A percentile compares a stretch with the other conserved stretches of the same genome.
phyloP scores from a whole-genome alignment of 2,113 vertebrate genomes.

The Planiliza haematocheilus region DNA sequence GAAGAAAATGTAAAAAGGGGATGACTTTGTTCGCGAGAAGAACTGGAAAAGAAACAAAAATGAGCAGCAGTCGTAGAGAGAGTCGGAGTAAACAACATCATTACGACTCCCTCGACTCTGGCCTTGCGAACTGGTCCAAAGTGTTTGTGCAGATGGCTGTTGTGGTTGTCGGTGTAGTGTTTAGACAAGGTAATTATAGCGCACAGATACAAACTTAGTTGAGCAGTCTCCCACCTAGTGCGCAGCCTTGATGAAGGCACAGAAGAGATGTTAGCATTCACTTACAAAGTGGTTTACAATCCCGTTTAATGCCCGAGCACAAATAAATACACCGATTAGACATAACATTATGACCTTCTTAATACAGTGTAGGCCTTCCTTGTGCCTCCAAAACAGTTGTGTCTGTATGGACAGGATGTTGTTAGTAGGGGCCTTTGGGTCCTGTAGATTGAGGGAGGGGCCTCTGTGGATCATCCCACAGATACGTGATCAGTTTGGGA shows the following conservation, averaged over 20 bases:
- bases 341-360: too few species aligned
- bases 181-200: conserved; percentile 72
- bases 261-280: conserved; percentile 20
- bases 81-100: conserved; percentile 69
- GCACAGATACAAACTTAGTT: conserved; percentile 45
- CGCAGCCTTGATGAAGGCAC: conserved; percentile 33
- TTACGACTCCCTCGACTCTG: conserved; percentile 55
- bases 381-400: too few species aligned
- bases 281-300: conserved; percentile 35
- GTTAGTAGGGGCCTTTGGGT: too few species aligned
- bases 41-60: conserved; percentile 30
- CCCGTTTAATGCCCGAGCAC: conserved; percentile 35
- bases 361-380: too few species aligned
- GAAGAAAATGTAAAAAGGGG: conserved; percentile 47
- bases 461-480: too few species aligned
- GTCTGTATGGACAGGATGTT: too few species aligned
- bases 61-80: conserved; percentile 46
- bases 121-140: conserved; percentile 65
- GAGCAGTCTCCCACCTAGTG: conserved; percentile 50
- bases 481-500: too few species aligned
- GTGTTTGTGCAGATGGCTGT: conserved; percentile 57
- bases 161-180: conserved; percentile 48
- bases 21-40: conserved; percentile 24
- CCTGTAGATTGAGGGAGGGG: too few species aligned
- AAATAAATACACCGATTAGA: conserved; percentile 14